A percentile compares a stretch with the other conserved stretches of the same genome.
Evolutionary conservation across 2,797 vertebrate genomes (phyloP).

Genomic region (Eulemur mongoz): DNA sequence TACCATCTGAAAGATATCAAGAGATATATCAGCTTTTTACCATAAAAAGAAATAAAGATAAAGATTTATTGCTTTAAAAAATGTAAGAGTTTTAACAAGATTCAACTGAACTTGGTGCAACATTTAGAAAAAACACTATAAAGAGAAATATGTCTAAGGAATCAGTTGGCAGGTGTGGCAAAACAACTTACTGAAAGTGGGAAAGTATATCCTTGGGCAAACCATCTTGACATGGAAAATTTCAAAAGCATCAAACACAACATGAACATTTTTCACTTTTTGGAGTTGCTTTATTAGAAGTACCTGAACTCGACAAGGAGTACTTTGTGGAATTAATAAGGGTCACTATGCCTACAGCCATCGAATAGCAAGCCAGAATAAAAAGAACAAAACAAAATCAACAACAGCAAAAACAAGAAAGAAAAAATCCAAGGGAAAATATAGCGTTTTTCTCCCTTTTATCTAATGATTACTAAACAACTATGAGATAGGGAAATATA

Average conservation of each 20-base stretch:
- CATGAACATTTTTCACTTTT: constrained; percentile 1
- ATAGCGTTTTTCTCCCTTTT: background rate
- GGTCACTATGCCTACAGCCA: background rate
- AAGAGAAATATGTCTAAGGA: constrained; percentile 23
- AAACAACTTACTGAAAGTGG: background rate
- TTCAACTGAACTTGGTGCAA: background rate
- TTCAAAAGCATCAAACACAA: constrained; percentile 46
- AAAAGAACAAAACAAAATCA: background rate
- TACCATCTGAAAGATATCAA: background rate
- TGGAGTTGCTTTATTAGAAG: background rate
- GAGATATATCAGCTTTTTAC: background rate
- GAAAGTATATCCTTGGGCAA: background rate
- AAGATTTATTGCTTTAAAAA: background rate
- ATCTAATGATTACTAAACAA: background rate
- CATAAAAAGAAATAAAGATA: background rate
- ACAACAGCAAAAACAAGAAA: background rate
- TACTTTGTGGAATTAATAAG: background rate
- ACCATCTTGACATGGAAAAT: constrained; percentile 8
- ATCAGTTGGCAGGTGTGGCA: background rate
- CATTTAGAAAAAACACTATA: background rate
- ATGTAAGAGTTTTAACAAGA: background rate
- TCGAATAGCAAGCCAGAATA: background rate
- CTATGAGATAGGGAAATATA: background rate
- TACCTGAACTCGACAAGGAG: background rate
- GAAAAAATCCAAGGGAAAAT: background rate